Evolutionary conservation across 2,888 invertebrate genomes (phyloP).

Genomic region (Cosmorhoe ocellata): DNA sequence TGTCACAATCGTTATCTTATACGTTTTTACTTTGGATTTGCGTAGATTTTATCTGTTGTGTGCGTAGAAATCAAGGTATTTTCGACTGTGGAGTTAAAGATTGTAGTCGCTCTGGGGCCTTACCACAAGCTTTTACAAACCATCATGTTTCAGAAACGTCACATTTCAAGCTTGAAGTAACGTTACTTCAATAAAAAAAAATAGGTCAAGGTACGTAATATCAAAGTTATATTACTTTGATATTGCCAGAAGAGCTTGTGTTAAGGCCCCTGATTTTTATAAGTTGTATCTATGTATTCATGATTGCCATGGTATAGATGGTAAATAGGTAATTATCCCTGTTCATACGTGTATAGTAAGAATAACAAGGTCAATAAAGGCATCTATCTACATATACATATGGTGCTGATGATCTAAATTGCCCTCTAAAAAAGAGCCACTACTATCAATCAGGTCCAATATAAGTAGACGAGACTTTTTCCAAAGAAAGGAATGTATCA

Average conservation of each 20-base stretch:
- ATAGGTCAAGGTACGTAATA: no score
- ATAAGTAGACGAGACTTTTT: conserved; percentile 47
- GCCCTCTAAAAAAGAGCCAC: conserved; percentile 49
- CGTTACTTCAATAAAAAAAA: no score
- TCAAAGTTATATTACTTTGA: no score
- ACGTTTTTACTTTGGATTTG: conserved; percentile 19
- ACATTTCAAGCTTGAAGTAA: no score
- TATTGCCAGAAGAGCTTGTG: no score
- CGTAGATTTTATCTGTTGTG: conserved; percentile 8
- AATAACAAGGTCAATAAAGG: conserved; percentile 6
- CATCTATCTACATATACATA: no score
- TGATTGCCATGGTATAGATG: no score
- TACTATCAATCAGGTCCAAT: conserved; percentile 59
- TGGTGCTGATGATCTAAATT: conserved; percentile 34
- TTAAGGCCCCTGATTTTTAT: no score
- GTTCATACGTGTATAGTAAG: conserved; percentile 1
- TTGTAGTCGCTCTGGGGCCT: no score
- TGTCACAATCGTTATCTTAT: conserved; percentile 41
- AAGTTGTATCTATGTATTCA: no score
- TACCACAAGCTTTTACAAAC: no score
- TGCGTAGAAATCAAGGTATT: conserved; percentile 9
- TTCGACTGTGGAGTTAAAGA: not conserved
- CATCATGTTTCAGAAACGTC: no score
- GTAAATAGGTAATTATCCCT: not conserved
- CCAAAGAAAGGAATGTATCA: conserved; percentile 64